phyloP scores from a whole-genome alignment of 2,888 invertebrate genomes.

The Lordiphosa andalusiaca region DNA sequence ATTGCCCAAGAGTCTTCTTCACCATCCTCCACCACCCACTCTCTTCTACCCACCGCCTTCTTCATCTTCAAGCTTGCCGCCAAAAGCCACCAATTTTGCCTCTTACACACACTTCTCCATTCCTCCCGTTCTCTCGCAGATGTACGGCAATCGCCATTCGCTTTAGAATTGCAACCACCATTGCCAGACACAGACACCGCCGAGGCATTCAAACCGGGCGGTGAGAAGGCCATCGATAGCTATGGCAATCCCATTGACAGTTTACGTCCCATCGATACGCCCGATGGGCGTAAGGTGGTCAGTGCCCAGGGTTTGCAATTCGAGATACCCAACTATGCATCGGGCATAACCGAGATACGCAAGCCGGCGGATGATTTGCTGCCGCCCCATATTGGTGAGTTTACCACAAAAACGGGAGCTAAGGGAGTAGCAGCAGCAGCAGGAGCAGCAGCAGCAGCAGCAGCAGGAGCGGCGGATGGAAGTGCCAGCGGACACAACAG shows the following conservation, averaged over 20 bases:
- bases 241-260: slow-evolving; percentile 79
- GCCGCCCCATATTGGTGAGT: slow-evolving; percentile 80
- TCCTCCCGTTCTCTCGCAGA: slow-evolving; percentile 63
- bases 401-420: slow-evolving; percentile 44
- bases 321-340: slow-evolving; percentile 80
- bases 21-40: neutral
- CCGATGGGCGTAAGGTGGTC: slow-evolving; percentile 78
- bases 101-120: slow-evolving; percentile 27
- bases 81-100: slow-evolving; percentile 5
- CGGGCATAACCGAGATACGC: slow-evolving; percentile 79
- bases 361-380: slow-evolving; percentile 78
- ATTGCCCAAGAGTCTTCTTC: slow-evolving; percentile 47
- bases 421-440: slow-evolving; percentile 16
- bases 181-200: slow-evolving; percentile 49
- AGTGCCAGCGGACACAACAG: slow-evolving; percentile 8
- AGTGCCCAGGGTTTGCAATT: slow-evolving; percentile 78
- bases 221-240: slow-evolving; percentile 73
- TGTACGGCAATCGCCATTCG: slow-evolving; percentile 77
- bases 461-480: slow-evolving; percentile 6
- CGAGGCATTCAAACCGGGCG: slow-evolving; percentile 42
- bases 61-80: slow-evolving; percentile 7
- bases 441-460: slow-evolving; percentile 16
- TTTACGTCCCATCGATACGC: slow-evolving; percentile 77
- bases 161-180: slow-evolving; percentile 78
- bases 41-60: slow-evolving; percentile 6